phyloP scores from a whole-genome alignment of 53 echinoderm and acorn worm genomes.

The Echinarachnius parma region DNA sequence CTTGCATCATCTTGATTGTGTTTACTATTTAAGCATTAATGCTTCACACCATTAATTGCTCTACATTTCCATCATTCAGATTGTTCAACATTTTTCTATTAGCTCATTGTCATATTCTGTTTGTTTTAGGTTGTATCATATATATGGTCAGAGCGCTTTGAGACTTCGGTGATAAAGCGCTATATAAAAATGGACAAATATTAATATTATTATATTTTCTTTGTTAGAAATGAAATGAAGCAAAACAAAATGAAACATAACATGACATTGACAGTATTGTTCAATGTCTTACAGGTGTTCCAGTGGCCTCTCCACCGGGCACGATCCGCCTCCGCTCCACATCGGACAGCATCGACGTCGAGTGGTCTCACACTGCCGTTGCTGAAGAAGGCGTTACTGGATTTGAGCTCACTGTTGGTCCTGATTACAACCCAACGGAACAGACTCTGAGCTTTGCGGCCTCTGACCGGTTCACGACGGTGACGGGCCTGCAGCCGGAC shows the following conservation, averaged over 20 bases:
- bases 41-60: too few species aligned
- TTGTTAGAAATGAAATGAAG: background rate
- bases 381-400: constrained; percentile 24
- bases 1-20: too few species aligned
- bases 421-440: constrained; percentile 35
- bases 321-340: constrained; percentile 16
- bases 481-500: constrained; percentile 27
- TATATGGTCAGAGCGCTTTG: too few species aligned
- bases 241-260: background rate
- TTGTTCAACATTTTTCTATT: too few species aligned
- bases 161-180: too few species aligned
- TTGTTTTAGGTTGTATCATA: too few species aligned
- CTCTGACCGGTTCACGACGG: constrained; percentile 26
- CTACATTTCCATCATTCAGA: too few species aligned
- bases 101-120: too few species aligned
- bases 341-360: constrained; percentile 23
- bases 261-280: background rate
- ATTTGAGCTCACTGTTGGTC: constrained; percentile 29
- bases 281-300: constrained; percentile 9
- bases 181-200: too few species aligned
- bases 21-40: too few species aligned
- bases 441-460: constrained; percentile 2
- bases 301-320: constrained; percentile 29
- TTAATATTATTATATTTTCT: too few species aligned
- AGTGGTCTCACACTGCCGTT: constrained; percentile 16